Percentiles rank a stretch among this genome's conserved stretches.
phyloP scores from a whole-genome alignment of 2,888 invertebrate genomes.

The Lasioglossum calceatum region DNA sequence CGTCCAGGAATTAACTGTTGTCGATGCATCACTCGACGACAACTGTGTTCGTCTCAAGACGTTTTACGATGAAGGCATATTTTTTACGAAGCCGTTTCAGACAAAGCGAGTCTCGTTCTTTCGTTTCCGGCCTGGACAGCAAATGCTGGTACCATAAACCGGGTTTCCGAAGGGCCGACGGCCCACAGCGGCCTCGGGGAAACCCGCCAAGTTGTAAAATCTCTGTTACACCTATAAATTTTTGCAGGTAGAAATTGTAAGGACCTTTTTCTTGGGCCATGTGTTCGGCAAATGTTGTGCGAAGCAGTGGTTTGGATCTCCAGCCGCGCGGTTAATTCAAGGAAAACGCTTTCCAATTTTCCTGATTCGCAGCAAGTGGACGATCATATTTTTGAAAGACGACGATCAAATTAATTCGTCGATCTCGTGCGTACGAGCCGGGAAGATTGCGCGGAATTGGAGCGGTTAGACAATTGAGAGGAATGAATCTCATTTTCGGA shows the following conservation, averaged over 20 bases:
- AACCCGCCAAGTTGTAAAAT: too few relatives aligned
- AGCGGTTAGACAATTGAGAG: slow-evolving; percentile 12
- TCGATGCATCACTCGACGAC: neutral
- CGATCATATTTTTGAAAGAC: slow-evolving; percentile 13
- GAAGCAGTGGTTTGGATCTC: neutral
- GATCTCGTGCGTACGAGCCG: neutral
- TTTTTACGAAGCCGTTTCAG: too few relatives aligned
- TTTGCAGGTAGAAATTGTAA: neutral
- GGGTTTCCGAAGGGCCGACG: too few relatives aligned
- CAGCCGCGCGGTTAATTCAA: neutral
- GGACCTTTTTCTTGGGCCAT: neutral
- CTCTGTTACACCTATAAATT: too few relatives aligned
- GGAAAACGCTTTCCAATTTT: slow-evolving; percentile 2
- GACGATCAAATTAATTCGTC: slow-evolving; percentile 8
- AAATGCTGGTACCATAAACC: too few relatives aligned
- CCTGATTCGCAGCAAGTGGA: slow-evolving; percentile 5
- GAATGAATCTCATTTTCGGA: slow-evolving; percentile 13
- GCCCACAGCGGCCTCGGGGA: too few relatives aligned
- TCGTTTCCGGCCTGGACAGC: too few relatives aligned
- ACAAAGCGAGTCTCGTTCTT: too few relatives aligned
- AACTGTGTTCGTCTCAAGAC: neutral
- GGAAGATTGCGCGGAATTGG: neutral
- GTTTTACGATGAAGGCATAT: too few relatives aligned
- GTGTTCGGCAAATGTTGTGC: neutral
- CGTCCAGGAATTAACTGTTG: neutral